Conservation (phyloP, 2,113 vertebrate genomes). For the Mesoclemmys tuberculata region DNA sequence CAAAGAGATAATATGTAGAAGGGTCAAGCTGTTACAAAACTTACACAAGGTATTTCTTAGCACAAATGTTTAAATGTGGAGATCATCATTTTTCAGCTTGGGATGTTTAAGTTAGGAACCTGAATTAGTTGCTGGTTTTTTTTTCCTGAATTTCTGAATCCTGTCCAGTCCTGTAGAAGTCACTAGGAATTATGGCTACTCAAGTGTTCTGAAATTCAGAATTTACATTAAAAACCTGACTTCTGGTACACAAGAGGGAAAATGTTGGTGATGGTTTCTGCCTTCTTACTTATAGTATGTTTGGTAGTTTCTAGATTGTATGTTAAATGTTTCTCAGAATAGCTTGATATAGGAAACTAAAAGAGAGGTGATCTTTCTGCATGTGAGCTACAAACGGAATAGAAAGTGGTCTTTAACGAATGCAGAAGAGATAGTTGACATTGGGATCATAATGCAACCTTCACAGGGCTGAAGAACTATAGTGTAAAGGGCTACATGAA, state of each 20-base stretch:
- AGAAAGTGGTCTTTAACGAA: background rate
- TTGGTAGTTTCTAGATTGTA: background rate
- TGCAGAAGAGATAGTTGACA: background rate
- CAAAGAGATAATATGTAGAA: background rate
- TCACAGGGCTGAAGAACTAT: background rate
- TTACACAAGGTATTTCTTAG: background rate
- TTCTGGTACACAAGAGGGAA: background rate
- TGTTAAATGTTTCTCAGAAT: background rate
- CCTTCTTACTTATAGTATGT: background rate
- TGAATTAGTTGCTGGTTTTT: background rate
- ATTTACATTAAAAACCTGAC: background rate
- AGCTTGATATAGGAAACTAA: background rate
- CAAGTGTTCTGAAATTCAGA: background rate
- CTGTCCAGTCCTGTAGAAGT: background rate
- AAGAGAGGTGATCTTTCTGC: background rate
- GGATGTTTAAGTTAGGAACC: background rate
- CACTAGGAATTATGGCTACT: background rate
- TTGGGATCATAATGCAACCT: background rate
- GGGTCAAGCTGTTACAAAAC: background rate
- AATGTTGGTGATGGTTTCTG: background rate
- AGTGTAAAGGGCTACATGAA: background rate
- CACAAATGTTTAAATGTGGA: background rate
- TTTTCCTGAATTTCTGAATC: background rate
- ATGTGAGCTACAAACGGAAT: background rate
- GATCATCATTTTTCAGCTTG: background rate